Base-by-base conservation (phyloP, 2,797 vertebrate species). In the Mycteria americana region DNA sequence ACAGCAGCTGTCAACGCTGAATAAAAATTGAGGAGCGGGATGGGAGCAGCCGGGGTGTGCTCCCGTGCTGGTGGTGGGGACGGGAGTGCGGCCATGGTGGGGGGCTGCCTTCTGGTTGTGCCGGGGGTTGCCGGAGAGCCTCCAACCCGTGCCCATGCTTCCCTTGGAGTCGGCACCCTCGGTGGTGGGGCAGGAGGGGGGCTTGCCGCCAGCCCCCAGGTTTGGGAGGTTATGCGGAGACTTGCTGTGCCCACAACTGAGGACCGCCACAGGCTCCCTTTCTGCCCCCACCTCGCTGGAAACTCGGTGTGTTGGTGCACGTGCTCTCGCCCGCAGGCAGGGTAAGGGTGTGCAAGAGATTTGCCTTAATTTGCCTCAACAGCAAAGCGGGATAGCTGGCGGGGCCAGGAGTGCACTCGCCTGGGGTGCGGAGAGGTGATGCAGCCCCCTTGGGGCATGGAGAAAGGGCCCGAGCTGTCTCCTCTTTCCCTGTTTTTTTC, bases 11-110 rank as follows among this genome's bases (percentile, higher is more conserved):
- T 50, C 0, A 1, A 45, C 5, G 3, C 15, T 0, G 18, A 72
- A 80, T 75, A 72, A 88, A 89, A 85, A 68, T 3, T 51, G 73
- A 84, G 50, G 76, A 89, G 62, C 0, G 0, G 62, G 82, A 57
- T 13, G 24, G 62, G 60, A 89, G 18, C 16, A 28, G 62, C 53
- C 0, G 0, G 37, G 25, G 11, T 0, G 0, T 41, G 28, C 2
- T 6, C 18, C 53, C 0, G 7, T 37, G 62, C 9, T n/a, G 30
- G 24, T 33, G 24, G 18, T 22, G 59, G 33, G 37, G 59, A 81
- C 1, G 0, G 14, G 28, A 2, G 1, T 9, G 15, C 9, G 48
- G 46, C 56, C 4, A 0, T 59, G 51, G 11, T 2, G 2, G 15
- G 14, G 22, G 5, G 2, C 24, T 28, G 7, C 43, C 87, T 80